Conservation (phyloP, 2,113 vertebrate genomes). For the human region DNA sequence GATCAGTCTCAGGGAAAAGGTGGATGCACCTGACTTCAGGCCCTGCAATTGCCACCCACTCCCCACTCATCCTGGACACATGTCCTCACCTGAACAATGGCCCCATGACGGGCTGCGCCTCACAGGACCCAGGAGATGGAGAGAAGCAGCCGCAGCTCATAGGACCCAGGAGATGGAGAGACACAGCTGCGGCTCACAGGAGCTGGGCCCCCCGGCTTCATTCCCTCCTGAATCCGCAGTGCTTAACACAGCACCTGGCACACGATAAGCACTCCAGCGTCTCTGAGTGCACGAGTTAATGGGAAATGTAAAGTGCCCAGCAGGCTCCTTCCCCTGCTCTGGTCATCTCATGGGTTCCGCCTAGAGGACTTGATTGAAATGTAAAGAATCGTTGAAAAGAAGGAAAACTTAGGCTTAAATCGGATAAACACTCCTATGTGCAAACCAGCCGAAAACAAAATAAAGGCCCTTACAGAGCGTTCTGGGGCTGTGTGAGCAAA, state of each 20-base stretch:
- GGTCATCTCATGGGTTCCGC: neutral
- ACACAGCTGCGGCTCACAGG: neutral
- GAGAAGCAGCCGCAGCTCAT: neutral
- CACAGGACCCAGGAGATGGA: neutral
- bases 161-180: neutral
- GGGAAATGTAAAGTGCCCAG: neutral
- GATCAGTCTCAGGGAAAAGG: too few relatives aligned
- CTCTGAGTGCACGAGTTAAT: fast-evolving
- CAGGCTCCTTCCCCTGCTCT: neutral
- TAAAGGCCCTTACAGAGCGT: neutral
- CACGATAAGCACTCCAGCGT: fast-evolving
- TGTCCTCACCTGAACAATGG: neutral
- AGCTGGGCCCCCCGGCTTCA: neutral
- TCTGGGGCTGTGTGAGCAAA: neutral
- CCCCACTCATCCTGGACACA: fast-evolving
- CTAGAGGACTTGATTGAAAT: neutral
- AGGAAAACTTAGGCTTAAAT: conserved; percentile 8
- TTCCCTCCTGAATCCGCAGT: fast-evolving
- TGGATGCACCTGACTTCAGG: neutral
- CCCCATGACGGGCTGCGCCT: fast-evolving
- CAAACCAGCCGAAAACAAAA: neutral
- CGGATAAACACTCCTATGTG: neutral
- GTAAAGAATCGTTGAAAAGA: neutral
- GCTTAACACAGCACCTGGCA: neutral
- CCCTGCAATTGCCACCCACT: neutral